Base-by-base conservation (phyloP, 2,113 vertebrate species). In the Phylloscopus whistleri region DNA sequence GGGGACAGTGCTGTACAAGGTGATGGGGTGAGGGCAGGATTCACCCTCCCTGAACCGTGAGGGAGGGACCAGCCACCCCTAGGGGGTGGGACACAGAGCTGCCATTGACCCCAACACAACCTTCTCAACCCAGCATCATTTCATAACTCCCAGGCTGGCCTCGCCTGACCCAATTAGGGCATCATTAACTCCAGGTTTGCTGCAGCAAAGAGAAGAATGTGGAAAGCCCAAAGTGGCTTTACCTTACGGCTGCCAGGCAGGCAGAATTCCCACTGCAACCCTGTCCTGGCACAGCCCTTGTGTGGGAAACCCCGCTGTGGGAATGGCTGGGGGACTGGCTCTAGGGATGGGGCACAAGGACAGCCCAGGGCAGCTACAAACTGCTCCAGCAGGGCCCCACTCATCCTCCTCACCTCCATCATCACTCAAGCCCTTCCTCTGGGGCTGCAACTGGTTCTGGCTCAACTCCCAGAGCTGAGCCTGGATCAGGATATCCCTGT, bases 221-320 rank as follows among this genome's bases (percentile, higher is more conserved):
- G 53, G 78, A 17, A 80, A 67, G 79, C 4, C 0, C 33, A n/a
- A 41, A 27, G 30, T 64, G 46, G 58, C 15, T 79, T 64, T 56
- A 11, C 28, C 58, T 46, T 17, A 3, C 0, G 1, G 33, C 3
- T 4, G 11, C 26, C 3, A 1, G 56, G 43, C 69, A 30, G 27
- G 56, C n/a, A 80, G 26, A 1, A 1, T 31, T 78, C 33, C 20
- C 2, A 2, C 16, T 16, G 2, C 30, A 7, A 0, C 13, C 52
- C 64, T 16, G 24, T 31, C 74, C 24, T 0, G 0, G 39, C 0
- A 4, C 30, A 17, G 59, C 11, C 0, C 0, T 8, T 1, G 0
- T 2, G 0, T 3, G 13, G 51, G 12, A 52, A 16, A 15, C 12
- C 13, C 3, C 35, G 11, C 44, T 0, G 0, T 13, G 52, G 83